These are phyloP conservation scores for Argyresthia albistria DNA, from an alignment of 2,888 invertebrate species.

Conservation along the genomic window DNA sequence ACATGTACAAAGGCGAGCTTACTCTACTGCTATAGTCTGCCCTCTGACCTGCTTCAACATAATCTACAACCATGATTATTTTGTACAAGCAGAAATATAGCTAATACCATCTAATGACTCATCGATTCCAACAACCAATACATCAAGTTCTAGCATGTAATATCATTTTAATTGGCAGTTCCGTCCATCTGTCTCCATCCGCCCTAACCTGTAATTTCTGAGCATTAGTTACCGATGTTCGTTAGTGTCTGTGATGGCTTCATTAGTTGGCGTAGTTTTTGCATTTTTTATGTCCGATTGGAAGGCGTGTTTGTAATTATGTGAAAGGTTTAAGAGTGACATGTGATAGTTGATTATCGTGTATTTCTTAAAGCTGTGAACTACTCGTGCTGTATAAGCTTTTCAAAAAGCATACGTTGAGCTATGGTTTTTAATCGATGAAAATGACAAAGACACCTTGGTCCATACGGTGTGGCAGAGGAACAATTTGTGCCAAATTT, in stretches of 20 bases:
- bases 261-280: constrained; percentile 1
- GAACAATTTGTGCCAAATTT: too few relatives aligned
- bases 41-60: too few relatives aligned
- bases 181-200: constrained; percentile 24
- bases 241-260: neutral
- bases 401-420: neutral
- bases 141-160: constrained; percentile 19
- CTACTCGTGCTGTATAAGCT: neutral
- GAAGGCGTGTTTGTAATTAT: neutral
- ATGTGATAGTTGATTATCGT: neutral
- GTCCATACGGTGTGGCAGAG: too few relatives aligned
- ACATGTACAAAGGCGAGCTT: too few relatives aligned
- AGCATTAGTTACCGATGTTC: constrained; percentile 15
- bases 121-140: constrained; percentile 8
- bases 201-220: constrained; percentile 22
- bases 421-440: too few relatives aligned
- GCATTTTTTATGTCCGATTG: neutral
- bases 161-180: constrained; percentile 30
- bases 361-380: too few relatives aligned
- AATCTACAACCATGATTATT: too few relatives aligned
- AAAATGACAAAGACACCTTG: too few relatives aligned
- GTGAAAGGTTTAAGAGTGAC: neutral
- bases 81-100: too few relatives aligned
- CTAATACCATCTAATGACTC: neutral
- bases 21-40: too few relatives aligned